Percentiles rank a stretch among this genome's conserved stretches.
Evolutionary conservation across 2,888 invertebrate genomes (phyloP).

Genomic region (Dascillus cervinus): DNA sequence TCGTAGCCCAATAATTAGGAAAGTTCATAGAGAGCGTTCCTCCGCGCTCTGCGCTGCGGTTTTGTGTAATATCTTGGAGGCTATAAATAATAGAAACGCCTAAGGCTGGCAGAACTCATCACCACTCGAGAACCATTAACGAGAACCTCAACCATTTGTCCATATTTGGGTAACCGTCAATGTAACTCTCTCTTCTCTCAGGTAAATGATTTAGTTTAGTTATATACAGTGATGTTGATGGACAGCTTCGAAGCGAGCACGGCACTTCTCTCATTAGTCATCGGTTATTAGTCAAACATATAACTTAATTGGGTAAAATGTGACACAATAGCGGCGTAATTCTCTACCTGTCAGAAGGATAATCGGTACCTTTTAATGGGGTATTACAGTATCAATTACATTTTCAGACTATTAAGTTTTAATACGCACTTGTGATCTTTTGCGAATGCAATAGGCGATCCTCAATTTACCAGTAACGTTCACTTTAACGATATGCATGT

Average conservation of each 20-base stretch:
- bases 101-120: conserved; percentile 27
- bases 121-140: conserved; percentile 26
- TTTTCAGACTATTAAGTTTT: conserved; percentile 21
- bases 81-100: conserved; percentile 25
- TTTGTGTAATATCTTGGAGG: conserved; percentile 21
- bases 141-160: conserved; percentile 20
- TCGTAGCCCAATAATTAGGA: conserved; percentile 17
- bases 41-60: conserved; percentile 15
- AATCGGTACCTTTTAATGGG: background rate
- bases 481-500: no score
- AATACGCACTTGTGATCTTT: conserved; percentile 23
- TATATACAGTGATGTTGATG: conserved; percentile 19
- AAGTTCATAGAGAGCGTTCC: conserved; percentile 11
- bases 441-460: conserved; percentile 18
- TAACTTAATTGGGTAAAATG: conserved; percentile 25
- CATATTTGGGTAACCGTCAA: conserved; percentile 24
- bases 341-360: conserved; percentile 1
- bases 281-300: conserved; percentile 25
- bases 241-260: conserved; percentile 16
- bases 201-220: conserved; percentile 22
- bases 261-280: conserved; percentile 27
- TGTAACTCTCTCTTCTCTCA: no score
- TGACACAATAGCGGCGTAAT: conserved; percentile 12
- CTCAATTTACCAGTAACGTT: no score
- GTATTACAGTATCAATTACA: conserved; percentile 6